phyloP scores from a whole-genome alignment of 2,888 invertebrate genomes.

The Drosophila sordidula region DNA sequence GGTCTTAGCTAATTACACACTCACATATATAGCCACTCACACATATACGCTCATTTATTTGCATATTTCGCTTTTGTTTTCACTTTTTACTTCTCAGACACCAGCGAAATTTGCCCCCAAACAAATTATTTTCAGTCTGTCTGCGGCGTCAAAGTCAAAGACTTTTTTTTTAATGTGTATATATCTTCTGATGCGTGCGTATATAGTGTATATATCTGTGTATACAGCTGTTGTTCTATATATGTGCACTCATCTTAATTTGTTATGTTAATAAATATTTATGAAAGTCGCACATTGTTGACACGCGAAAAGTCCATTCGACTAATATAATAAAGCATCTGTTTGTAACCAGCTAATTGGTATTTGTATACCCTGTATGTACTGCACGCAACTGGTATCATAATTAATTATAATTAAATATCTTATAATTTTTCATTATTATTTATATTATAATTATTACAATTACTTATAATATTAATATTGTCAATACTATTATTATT shows the following conservation, averaged over 20 bases:
- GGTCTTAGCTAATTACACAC: slow-evolving; percentile 6
- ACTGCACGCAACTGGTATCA: background rate
- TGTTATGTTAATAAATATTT: slow-evolving; percentile 51
- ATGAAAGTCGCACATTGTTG: slow-evolving; percentile 31
- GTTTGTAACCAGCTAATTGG: slow-evolving; percentile 22
- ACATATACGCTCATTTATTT: background rate
- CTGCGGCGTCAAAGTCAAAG: slow-evolving; percentile 71
- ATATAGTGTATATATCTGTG: slow-evolving; percentile 1
- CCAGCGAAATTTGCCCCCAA: slow-evolving; percentile 30
- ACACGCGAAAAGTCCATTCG: slow-evolving; percentile 65
- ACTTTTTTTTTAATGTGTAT: slow-evolving; percentile 35
- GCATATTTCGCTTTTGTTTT: slow-evolving; percentile 43
- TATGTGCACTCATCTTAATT: slow-evolving; percentile 25
- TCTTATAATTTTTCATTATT: no score
- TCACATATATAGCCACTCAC: background rate
- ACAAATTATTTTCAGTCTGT: slow-evolving; percentile 46
- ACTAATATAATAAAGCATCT: slow-evolving; percentile 21
- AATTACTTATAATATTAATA: no score
- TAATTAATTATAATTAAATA: no score
- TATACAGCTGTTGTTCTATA: slow-evolving; percentile 1
- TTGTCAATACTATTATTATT: background rate
- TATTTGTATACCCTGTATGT: slow-evolving; percentile 21
- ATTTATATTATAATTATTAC: no score
- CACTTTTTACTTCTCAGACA: slow-evolving; percentile 30
- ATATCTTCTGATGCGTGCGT: slow-evolving; percentile 15